Conservation (phyloP, 2,888 invertebrate genomes). For the Holacanthella duospinosa region DNA sequence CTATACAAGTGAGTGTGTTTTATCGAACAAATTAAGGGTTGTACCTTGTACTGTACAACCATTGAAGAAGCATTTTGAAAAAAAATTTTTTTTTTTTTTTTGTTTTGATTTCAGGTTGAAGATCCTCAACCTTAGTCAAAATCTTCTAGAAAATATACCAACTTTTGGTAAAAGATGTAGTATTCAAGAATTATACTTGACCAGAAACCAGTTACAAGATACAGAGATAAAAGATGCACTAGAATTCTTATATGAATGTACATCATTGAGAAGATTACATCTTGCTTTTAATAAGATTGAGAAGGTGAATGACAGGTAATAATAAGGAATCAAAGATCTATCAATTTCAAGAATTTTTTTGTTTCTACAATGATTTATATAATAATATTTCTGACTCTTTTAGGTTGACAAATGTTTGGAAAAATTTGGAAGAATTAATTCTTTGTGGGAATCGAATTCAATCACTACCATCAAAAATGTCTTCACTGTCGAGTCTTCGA, state of each 20-base stretch:
- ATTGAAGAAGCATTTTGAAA: too few species aligned
- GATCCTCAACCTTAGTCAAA: conserved; percentile 67
- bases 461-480: conserved; percentile 63
- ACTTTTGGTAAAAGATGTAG: conserved; percentile 32
- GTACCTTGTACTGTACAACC: too few species aligned
- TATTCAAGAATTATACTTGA: conserved; percentile 34
- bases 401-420: conserved; percentile 62
- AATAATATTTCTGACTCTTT: conserved; percentile 2
- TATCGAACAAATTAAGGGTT: too few species aligned
- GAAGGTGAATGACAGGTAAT: conserved; percentile 34
- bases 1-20: too few species aligned
- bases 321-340: too few species aligned
- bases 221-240: conserved; percentile 34
- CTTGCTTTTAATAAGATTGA: conserved; percentile 36
- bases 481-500: conserved; percentile 57
- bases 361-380: neutral
- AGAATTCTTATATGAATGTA: conserved; percentile 33
- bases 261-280: conserved; percentile 28
- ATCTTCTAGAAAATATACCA: conserved; percentile 43
- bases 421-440: conserved; percentile 67
- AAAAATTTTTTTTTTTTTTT: too few species aligned
- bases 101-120: conserved; percentile 49
- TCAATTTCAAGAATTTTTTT: too few species aligned
- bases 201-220: conserved; percentile 36
- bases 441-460: conserved; percentile 69